Evolutionary conservation across 2,113 vertebrate species (phyloP), one percentile per base, ranked within the genome.

Genomic region (Dasypus novemcinctus): DNA sequence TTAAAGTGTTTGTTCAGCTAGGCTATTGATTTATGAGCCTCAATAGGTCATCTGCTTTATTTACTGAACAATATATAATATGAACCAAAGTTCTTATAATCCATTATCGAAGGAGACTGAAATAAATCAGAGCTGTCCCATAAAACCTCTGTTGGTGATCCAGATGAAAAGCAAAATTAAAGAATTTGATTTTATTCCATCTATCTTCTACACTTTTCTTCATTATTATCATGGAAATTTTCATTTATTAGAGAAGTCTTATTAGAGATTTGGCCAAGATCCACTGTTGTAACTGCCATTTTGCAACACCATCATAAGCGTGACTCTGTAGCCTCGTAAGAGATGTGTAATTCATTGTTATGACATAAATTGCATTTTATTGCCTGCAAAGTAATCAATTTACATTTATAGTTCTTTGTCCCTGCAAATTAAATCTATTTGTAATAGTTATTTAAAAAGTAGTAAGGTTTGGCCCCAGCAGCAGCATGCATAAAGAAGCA

Each of bases 1-100:
- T 92, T 87, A 93, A 95, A 93, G 33, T 92, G n/a, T 71, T 80
- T 93, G 57, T 91, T 96, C 71, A 91, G 66, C 78, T 93, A 88
- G 36, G 52, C 66, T 94, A 43, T 43, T 96, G 89, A 97, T 94
- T 94, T 80, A 88, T 71, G 81, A 91, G 72, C 66, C 43, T 94
- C 61, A 41, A 31, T 83, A 92, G 74, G 84, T 96, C 74, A 90
- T n/a, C 69, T 81, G 43, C 71, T 83, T 91, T 93, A 83, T 95
- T 95, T 93, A 88, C 86, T 94, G 82, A 91, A 36, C 71, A 80
- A 80, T 88, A 91, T 57, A 85, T 87, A 93, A 91, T 27, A 93
- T 29, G 14, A 76, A 81, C 64, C 82, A 63, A 71, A 79, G 38
- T 31, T 91, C 57, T 87, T 52, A 15, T 91, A 96, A 89, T 95